Conservation (phyloP, 2,797 vertebrate genomes). For the Eidolon dupreanum region DNA sequence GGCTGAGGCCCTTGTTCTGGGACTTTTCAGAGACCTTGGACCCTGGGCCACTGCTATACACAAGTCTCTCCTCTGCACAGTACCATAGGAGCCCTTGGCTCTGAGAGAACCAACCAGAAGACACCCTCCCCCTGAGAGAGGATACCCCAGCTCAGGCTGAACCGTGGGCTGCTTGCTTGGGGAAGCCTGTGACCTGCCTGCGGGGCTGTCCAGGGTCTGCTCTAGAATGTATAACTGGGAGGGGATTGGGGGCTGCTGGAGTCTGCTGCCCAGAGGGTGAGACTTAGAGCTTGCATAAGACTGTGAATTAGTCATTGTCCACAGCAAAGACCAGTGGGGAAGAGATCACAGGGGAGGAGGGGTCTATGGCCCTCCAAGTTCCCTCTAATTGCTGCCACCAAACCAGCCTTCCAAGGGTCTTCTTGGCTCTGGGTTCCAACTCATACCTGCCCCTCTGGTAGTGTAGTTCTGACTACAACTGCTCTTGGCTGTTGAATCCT, state of each 20-base stretch:
- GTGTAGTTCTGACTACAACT: background rate
- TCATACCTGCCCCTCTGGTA: background rate
- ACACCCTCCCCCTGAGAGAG: background rate
- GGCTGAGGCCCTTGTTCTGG: background rate
- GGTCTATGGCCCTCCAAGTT: background rate
- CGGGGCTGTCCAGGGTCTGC: background rate
- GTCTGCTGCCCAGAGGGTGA: background rate
- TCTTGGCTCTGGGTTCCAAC: background rate
- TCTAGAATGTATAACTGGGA: background rate
- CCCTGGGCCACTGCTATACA: background rate
- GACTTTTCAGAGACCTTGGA: background rate
- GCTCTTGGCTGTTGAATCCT: background rate
- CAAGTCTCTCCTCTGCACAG: background rate
- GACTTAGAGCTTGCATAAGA: background rate
- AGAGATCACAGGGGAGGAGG: background rate
- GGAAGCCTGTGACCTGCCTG: background rate
- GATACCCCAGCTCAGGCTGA: background rate
- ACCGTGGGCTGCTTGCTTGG: background rate
- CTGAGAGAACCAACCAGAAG: background rate
- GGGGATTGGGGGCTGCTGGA: background rate
- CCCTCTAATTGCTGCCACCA: background rate
- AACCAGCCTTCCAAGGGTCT: background rate
- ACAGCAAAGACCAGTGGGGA: background rate
- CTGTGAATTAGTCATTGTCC: background rate
- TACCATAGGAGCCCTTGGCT: background rate